Evolutionary conservation across 1,140 invertebrate species (phyloP).

Genomic region (Varroa destructor): DNA sequence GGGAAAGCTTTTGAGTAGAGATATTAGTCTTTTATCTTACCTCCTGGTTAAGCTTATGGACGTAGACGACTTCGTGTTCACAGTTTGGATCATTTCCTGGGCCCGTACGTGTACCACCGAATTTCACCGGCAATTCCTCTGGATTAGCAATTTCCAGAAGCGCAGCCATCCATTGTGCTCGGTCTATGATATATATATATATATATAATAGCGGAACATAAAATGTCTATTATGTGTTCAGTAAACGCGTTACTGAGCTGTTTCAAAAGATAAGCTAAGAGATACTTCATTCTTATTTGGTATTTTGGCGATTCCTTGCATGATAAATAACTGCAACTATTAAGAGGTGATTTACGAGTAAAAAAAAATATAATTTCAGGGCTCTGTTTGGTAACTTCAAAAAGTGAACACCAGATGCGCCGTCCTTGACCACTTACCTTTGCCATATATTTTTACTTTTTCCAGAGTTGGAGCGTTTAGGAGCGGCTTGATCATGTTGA

Average conservation of each 20-base stretch:
- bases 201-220: no score
- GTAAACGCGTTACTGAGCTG: no score
- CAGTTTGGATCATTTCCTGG: not conserved
- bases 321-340: no score
- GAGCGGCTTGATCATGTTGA: conserved; percentile 17
- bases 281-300: no score
- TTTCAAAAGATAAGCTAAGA: no score
- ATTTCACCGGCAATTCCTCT: conserved; percentile 3
- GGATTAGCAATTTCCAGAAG: not conserved
- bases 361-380: not conserved
- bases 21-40: not conserved
- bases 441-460: conserved; percentile 17
- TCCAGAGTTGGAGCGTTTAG: not conserved
- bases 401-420: no score
- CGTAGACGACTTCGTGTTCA: conserved; percentile 8
- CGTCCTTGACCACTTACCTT: not conserved
- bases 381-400: not conserved
- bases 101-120: conserved; percentile 7
- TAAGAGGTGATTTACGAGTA: not conserved
- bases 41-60: conserved; percentile 20
- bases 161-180: not conserved
- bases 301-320: no score
- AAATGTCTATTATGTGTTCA: no score
- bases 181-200: not conserved
- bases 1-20: no score